Percentiles rank a stretch among this genome's conserved stretches.
These are phyloP conservation scores for Crocodylus rhombifer DNA, from an alignment of 2,797 vertebrate species.

Conservation along the genomic window DNA sequence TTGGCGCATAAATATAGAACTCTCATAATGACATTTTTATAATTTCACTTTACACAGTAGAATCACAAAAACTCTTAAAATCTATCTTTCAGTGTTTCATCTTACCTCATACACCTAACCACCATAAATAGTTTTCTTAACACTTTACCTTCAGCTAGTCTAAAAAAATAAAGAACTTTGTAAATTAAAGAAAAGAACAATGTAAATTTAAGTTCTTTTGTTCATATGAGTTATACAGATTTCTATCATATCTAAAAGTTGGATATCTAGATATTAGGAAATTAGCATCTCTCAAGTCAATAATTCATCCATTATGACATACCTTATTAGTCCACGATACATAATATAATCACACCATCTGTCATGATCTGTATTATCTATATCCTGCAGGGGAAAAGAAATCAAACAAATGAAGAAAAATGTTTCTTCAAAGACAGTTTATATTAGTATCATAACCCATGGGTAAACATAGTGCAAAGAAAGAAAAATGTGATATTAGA, in stretches of 20 bases:
- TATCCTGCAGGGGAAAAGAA: conserved; percentile 69
- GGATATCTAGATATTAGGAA: neutral
- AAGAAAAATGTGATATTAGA: neutral
- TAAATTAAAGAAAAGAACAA: neutral
- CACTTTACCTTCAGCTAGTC: neutral
- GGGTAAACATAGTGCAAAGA: neutral
- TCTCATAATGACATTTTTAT: neutral
- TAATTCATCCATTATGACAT: neutral
- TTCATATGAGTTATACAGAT: neutral
- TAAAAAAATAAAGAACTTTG: neutral
- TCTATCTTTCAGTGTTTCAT: neutral
- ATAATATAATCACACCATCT: conserved; percentile 85
- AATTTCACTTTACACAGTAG: neutral
- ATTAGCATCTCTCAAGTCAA: neutral
- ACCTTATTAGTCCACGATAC: conserved; percentile 83
- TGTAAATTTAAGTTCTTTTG: neutral
- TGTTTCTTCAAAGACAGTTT: neutral
- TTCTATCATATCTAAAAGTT: neutral
- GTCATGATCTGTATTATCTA: conserved; percentile 78
- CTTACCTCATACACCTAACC: neutral
- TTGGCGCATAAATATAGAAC: neutral
- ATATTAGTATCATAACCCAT: neutral
- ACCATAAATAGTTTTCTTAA: neutral
- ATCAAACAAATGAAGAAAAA: neutral
- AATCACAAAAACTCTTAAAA: neutral